Conservation (phyloP, 2,113 vertebrate genomes). For the Limanda limanda region DNA sequence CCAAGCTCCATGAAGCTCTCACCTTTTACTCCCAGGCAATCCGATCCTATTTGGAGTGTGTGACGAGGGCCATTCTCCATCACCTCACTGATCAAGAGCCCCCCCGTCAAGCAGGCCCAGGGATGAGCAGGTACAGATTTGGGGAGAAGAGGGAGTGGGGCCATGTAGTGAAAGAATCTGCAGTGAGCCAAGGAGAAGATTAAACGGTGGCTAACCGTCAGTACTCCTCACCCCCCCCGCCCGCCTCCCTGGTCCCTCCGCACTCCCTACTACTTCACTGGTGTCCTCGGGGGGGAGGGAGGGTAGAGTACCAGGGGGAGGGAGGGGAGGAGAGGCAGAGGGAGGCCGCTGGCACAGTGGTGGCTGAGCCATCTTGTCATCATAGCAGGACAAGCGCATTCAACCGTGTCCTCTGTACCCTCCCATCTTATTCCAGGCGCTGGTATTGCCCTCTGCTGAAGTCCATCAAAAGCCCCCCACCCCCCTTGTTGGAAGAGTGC, state of each 20-base stretch:
- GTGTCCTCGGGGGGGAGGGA: conserved; percentile 52
- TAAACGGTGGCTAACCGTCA: conserved; percentile 72
- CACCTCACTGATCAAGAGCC: conserved; percentile 78
- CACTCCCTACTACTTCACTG: conserved; percentile 62
- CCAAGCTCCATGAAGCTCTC: conserved; percentile 66
- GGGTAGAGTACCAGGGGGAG: conserved; percentile 33
- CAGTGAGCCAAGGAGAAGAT: conserved; percentile 79
- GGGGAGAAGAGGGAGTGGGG: conserved; percentile 67
- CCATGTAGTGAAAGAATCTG: conserved; percentile 78
- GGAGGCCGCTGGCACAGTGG: conserved; percentile 70
- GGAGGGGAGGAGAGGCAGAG: conserved; percentile 29
- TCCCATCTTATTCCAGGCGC: conserved; percentile 81
- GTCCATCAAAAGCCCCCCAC: conserved; percentile 67
- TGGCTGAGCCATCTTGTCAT: conserved; percentile 82
- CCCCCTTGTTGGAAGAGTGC: conserved; percentile 60
- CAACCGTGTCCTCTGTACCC: conserved; percentile 79
- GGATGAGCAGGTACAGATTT: conserved; percentile 80
- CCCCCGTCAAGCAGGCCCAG: conserved; percentile 70
- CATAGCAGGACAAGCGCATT: conserved; percentile 84
- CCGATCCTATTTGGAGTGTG: conserved; percentile 78
- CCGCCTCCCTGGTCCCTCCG: conserved; percentile 10
- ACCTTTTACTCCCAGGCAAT: conserved; percentile 77
- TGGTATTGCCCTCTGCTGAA: conserved; percentile 69
- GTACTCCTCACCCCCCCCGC: conserved; percentile 9
- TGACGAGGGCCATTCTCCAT: conserved; percentile 78